phyloP scores from a whole-genome alignment of 2,797 vertebrate species.

The Aplochiton taeniatus region DNA sequence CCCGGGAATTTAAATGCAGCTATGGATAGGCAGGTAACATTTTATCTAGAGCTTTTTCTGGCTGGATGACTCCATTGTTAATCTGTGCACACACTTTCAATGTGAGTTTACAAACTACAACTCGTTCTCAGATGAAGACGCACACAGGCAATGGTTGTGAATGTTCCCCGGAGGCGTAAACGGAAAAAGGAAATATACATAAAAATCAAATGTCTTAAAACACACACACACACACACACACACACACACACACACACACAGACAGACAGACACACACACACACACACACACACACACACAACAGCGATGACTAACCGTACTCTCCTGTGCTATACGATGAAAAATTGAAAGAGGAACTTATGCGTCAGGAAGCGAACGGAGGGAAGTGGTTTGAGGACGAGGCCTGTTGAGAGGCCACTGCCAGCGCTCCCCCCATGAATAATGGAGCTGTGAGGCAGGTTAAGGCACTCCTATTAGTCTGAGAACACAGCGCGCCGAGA shows the following conservation, averaged over 20 bases:
- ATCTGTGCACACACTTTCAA: no score
- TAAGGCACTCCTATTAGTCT: conserved; percentile 25
- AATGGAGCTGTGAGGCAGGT: conserved; percentile 38
- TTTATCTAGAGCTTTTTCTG: no score
- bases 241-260: no score
- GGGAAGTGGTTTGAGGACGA: conserved; percentile 16
- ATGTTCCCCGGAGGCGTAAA: no score
- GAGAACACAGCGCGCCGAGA: conserved; percentile 16
- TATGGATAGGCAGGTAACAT: no score
- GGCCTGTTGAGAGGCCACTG: conserved; percentile 20
- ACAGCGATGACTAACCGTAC: not conserved
- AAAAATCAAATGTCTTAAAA: not conserved
- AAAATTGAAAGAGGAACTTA: conserved; percentile 8
- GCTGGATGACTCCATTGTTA: no score
- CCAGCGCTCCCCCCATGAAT: conserved; percentile 32
- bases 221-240: not conserved
- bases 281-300: no score
- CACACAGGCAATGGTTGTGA: no score
- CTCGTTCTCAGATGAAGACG: no score
- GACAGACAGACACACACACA: no score
- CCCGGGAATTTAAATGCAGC: no score
- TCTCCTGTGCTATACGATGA: not conserved
- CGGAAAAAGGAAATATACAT: not conserved
- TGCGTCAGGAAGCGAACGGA: conserved; percentile 4
- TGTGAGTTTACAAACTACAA: no score